Base-by-base conservation (phyloP, 2,888 invertebrate species). In the Conistra vaccinii region DNA sequence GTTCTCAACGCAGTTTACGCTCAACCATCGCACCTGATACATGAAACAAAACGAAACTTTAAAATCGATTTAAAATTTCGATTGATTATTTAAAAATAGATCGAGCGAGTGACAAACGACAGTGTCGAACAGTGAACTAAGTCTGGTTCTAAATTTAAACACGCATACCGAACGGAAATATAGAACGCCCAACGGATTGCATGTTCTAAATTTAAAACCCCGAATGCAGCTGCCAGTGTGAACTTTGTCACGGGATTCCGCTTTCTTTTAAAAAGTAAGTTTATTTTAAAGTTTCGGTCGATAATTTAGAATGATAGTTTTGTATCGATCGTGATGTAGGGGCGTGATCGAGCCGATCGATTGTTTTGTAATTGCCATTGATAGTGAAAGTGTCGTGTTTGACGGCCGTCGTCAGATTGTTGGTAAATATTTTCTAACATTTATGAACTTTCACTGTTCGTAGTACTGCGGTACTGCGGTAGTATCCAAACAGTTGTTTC, bases 111-210 rank as follows among this genome's bases (percentile, higher is more conserved):
- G 95, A 94, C 93, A 93, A 94, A 94, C 95, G 91, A 91, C 92
- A 93, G 94, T 94, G 95, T 95, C 94, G 95, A 94, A 94, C 93
- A 91, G 94, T 94, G 94, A 94, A 95, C 95, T 94, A 94, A 94
- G 93, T 93, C 94, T 93, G 91, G 93, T 91, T 94, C 95, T 96
- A 95, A 93, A 93, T 95, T 92, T 96, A 95, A 93, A 92, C 92
- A 69, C 91, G 92, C 95, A 94, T 95, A 93, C 95, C 95, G 93
- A 94, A 93, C 93, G 91, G 93, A 95, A 93, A 96, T 96, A 95
- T 96, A 95, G 96, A 95, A 92, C 96, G 91, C 91, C 93, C 93
- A 94, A 94, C 95, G 94, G 93, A 95, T 94, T 95, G 95, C 95
- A 93, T 90, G 93, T 92, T 93, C 95, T 95, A 94, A 92, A 92